Evolutionary conservation across 2,113 vertebrate species (phyloP).

Genomic region (Balaenoptera acutorostrata): DNA sequence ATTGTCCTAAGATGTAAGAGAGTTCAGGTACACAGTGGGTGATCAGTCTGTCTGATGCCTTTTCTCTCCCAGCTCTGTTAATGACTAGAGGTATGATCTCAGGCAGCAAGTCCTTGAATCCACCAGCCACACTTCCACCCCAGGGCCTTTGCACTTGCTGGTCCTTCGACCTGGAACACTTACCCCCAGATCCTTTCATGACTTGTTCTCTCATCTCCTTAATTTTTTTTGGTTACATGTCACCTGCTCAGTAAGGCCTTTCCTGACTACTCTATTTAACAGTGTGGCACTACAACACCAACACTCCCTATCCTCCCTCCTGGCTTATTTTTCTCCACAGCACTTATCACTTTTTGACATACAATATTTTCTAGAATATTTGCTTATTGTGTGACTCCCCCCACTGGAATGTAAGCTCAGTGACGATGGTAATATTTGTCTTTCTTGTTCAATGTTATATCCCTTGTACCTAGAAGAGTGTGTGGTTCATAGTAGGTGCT

Average conservation of each 20-base stretch:
- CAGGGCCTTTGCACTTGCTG: constrained; percentile 1
- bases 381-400: not conserved
- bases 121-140: not conserved
- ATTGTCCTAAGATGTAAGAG: not conserved
- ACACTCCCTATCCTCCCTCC: not conserved
- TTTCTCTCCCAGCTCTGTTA: not conserved
- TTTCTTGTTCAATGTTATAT: not conserved
- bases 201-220: not conserved
- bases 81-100: not conserved
- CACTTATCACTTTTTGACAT: not conserved
- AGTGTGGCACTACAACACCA: not conserved
- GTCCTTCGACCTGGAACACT: not conserved
- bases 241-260: not conserved
- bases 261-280: not conserved
- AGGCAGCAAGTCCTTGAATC: not conserved
- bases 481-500: not conserved
- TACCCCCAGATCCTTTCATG: not conserved
- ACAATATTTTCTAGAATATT: not conserved
- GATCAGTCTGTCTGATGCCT: not conserved
- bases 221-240: not conserved
- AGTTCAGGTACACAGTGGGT: not conserved
- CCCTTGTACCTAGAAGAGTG: not conserved
- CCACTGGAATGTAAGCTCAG: not conserved
- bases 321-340: not conserved
- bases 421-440: not conserved